phyloP scores from a whole-genome alignment of 2,113 vertebrate genomes.

The Genyomyrus donnyi region DNA sequence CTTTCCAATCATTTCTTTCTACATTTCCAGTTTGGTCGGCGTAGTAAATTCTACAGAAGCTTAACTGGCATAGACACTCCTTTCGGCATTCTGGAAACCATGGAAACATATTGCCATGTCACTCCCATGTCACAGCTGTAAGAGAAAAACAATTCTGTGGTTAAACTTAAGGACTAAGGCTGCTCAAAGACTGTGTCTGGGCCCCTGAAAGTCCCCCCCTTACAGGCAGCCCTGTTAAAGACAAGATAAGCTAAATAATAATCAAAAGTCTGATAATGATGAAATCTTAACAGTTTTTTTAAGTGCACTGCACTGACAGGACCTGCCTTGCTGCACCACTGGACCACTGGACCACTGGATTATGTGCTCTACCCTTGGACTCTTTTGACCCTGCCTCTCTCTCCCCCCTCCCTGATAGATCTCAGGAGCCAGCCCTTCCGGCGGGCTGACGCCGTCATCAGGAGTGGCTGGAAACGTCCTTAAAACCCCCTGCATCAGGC shows the following conservation, averaged over 20 bases:
- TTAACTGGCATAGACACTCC: background rate
- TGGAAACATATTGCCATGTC: background rate
- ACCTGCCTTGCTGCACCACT: background rate
- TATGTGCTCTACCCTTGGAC: background rate
- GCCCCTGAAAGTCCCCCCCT: background rate
- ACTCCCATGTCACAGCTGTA: background rate
- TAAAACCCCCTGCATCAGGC: constrained; percentile 54
- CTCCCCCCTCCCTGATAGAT: constrained; percentile 62
- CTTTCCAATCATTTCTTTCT: background rate
- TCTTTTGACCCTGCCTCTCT: constrained; percentile 25
- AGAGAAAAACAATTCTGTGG: background rate
- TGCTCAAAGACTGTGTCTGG: background rate
- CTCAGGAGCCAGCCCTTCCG: constrained; percentile 73
- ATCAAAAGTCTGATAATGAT: background rate
- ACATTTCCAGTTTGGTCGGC: background rate
- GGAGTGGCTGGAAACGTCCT: constrained; percentile 67
- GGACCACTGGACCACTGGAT: background rate
- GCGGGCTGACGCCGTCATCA: constrained; percentile 68
- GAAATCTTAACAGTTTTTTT: background rate
- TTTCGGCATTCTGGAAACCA: background rate
- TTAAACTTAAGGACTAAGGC: background rate
- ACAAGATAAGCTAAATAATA: background rate
- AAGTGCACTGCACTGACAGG: background rate
- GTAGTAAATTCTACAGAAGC: background rate
- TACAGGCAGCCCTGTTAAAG: background rate